These are phyloP conservation scores for Anableps anableps DNA, from an alignment of 2,797 vertebrate species.

Conservation along the genomic window DNA sequence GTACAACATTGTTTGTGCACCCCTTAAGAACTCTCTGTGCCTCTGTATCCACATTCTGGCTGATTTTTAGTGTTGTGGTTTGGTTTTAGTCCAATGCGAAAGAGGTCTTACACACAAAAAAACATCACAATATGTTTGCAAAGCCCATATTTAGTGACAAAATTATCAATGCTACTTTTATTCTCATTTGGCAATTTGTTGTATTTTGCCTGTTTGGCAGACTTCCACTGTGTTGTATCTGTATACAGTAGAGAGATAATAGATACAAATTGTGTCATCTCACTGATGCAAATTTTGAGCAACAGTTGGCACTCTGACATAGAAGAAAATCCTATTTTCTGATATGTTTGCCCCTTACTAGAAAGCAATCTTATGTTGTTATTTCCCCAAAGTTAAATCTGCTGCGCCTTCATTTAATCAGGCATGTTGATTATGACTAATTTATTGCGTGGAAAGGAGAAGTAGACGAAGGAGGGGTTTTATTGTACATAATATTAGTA, in stretches of 20 bases:
- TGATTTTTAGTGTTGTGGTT: neutral
- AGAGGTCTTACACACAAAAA: neutral
- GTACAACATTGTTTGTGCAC: no score
- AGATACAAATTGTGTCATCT: neutral
- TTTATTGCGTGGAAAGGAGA: conserved; percentile 41
- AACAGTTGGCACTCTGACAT: neutral
- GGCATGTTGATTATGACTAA: conserved; percentile 51
- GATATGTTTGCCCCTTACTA: conserved; percentile 8
- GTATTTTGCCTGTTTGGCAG: neutral
- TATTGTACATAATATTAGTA: conserved; percentile 49
- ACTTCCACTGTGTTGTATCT: neutral
- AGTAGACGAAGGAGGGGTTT: conserved; percentile 9
- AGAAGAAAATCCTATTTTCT: conserved; percentile 8
- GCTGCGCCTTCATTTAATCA: conserved; percentile 55
- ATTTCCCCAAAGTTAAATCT: conserved; percentile 38
- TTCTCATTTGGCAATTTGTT: neutral
- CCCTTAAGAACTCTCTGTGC: neutral
- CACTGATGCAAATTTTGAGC: neutral
- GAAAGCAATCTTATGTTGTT: conserved; percentile 37
- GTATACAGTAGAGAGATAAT: neutral
- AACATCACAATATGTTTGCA: neutral
- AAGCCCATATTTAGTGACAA: neutral
- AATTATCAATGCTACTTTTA: neutral
- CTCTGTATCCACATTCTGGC: neutral
- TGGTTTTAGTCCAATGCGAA: neutral